Evolutionary conservation across 2,888 invertebrate species (phyloP).

Genomic region (Parnassius orleans): DNA sequence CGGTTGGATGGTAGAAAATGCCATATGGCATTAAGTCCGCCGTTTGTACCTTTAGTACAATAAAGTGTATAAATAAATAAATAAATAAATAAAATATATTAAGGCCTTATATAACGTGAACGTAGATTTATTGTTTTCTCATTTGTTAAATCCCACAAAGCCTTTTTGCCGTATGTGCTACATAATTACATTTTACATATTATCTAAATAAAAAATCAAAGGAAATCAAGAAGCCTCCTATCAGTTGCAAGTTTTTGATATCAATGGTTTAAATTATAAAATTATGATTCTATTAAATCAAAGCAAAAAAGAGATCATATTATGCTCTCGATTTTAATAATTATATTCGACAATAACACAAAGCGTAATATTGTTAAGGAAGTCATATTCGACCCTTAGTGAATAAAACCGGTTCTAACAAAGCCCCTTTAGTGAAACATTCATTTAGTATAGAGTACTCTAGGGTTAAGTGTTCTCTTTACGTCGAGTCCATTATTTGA

Average conservation of each 20-base stretch:
- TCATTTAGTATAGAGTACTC: conserved; percentile 18
- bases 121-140: no score
- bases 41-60: no score
- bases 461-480: conserved; percentile 36
- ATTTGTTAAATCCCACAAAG: no score
- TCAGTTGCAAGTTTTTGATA: neutral
- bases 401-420: conserved; percentile 32
- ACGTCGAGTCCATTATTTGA: conserved; percentile 52
- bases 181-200: no score
- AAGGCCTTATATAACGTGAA: no score
- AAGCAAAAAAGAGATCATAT: conserved; percentile 3
- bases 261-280: conserved; percentile 5
- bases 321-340: conserved; percentile 18
- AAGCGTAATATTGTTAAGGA: conserved; percentile 17
- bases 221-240: no score
- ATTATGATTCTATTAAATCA: neutral
- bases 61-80: no score
- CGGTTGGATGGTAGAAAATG: no score
- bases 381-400: conserved; percentile 13
- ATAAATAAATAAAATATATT: no score
- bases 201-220: no score
- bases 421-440: conserved; percentile 12
- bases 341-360: conserved; percentile 19
- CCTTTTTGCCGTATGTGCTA: no score
- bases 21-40: no score